Conservation (phyloP, 1,140 invertebrate genomes). For the silkworm (Bombyx mori) region ASM3026992v2 NC_085129.1:10225501-10226000, state of each 20-base stretch:
- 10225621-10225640: background rate
- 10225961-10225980: too few relatives aligned
- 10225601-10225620: background rate
- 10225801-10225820: background rate
- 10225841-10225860: too few relatives aligned
- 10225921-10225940: too few relatives aligned
- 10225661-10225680: conserved; percentile 15
- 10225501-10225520: too few relatives aligned
- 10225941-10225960: too few relatives aligned
- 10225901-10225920: too few relatives aligned
- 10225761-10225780: conserved; percentile 18
- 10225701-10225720: conserved; percentile 9
- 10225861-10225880: too few relatives aligned
- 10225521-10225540: too few relatives aligned
- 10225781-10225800: conserved; percentile 16
- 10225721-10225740: conserved; percentile 16
- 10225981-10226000: too few relatives aligned
- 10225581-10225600: too few relatives aligned
- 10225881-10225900: background rate
- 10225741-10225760: conserved; percentile 12
- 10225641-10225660: conserved; percentile 5
- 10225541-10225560: too few relatives aligned
- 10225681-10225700: conserved; percentile 20
- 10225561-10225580: too few relatives aligned
- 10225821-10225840: background rate